phyloP scores from a whole-genome alignment of 2,797 vertebrate genomes.

The Acestrorhynchus altus region DNA sequence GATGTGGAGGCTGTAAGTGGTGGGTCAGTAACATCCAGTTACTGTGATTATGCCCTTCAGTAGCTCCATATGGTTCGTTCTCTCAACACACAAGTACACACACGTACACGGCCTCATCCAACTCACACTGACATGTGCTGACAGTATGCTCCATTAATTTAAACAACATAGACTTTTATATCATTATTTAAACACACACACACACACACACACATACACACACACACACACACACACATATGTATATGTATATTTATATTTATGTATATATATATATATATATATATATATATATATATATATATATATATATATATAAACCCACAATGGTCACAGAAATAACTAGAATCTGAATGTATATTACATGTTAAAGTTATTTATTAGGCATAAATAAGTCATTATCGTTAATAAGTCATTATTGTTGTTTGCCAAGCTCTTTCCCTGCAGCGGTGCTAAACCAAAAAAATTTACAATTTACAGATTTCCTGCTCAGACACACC shows the following conservation, averaged over 20 bases:
- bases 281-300: no score
- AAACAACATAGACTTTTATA: no score
- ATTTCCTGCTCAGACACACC: not conserved
- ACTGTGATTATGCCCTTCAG: slow-evolving; percentile 10
- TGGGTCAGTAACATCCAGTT: not conserved
- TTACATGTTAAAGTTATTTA: not conserved
- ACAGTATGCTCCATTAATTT: no score
- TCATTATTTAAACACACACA: no score
- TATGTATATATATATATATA: no score
- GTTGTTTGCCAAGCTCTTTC: not conserved
- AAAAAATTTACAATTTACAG: not conserved
- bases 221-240: no score
- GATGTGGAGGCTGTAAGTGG: not conserved
- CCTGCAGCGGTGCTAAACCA: not conserved
- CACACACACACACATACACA: no score
- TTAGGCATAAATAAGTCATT: not conserved
- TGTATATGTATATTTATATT: no score
- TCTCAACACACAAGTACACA: not conserved
- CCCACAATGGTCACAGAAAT: no score
- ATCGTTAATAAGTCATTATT: not conserved
- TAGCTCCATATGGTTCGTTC: slow-evolving; percentile 23
- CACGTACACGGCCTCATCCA: not conserved
- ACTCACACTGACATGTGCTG: slow-evolving; percentile 13
- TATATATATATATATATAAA: no score
- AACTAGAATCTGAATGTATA: no score